Conservation (phyloP, 2,113 vertebrate genomes). For the Miniopterus natalensis region DNA sequence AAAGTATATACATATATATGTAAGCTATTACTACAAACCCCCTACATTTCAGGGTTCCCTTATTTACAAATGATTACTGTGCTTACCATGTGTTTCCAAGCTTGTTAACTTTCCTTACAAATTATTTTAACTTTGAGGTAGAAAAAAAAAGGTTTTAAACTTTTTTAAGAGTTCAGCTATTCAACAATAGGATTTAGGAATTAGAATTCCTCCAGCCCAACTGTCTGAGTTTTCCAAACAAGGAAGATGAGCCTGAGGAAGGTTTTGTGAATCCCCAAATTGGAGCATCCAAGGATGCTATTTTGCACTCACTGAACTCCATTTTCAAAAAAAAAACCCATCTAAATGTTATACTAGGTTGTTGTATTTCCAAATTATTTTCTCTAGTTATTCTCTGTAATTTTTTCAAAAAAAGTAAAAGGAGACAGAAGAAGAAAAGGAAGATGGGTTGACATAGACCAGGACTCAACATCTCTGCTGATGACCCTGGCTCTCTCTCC, state of each 20-base stretch:
- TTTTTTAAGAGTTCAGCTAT: not conserved
- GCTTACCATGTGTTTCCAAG: constrained; percentile 24
- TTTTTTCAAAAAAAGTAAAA: constrained; percentile 34
- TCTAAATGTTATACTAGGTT: constrained; percentile 17
- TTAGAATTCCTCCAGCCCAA: not conserved
- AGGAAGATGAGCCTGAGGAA: not conserved
- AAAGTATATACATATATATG: not conserved
- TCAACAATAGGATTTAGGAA: constrained; percentile 21
- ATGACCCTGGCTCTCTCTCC: not conserved
- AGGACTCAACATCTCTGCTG: not conserved
- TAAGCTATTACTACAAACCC: not conserved
- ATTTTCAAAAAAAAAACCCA: not conserved
- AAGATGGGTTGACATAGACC: not conserved
- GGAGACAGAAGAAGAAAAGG: not conserved
- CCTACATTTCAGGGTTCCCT: not conserved
- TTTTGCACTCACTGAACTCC: constrained; percentile 50
- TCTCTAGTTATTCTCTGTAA: constrained; percentile 31
- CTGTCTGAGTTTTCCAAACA: not conserved
- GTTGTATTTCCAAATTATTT: constrained; percentile 41
- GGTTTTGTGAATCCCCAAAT: not conserved
- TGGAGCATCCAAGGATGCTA: not conserved
- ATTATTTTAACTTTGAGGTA: constrained; percentile 34
- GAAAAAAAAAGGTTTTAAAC: not conserved
- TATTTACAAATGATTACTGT: not conserved
- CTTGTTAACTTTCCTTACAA: constrained; percentile 42